Base-by-base conservation (phyloP, 2,113 vertebrate genomes). In the Indri indri region DNA sequence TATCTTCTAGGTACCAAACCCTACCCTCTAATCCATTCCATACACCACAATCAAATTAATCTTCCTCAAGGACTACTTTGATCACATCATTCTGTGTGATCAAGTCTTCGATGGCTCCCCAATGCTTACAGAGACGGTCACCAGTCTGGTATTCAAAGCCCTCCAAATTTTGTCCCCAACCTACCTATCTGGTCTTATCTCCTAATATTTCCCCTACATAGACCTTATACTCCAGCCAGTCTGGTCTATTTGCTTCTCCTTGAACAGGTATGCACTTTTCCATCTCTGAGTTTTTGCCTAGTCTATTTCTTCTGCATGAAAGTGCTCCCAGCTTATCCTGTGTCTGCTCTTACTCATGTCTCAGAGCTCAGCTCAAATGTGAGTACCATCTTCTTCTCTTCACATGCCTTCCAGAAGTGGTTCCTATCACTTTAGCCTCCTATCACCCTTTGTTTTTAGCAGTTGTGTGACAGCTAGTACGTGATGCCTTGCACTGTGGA, bases 101-200 rank as follows among this genome's bases (percentile, higher is more conserved):
- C 89, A 65, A 90, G 57, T 32, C 83, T 91, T 83, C 95, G 90
- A 23, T 94, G 79, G 63, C 70, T 97, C 96, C 93, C 97, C 27
- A 57, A 17, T 87, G 96, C 83, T 93, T 94, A 95, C 86, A 92
- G 65, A 87, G 71, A 93, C 83, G 57, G 80, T 96, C 92, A 90
- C 93, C 91, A 80, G 84, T 47, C 71, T 91, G 40, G 82, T 70
- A 88, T 94, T 98, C 94, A 96, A 63, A 84, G 52, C 34, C 82
- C 68, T 96, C 71, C 47, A 54, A 83, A 95, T 97, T 85, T 93
- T 97, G 86, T 89, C 93, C 95, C 93, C 47, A 94, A 88, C 27
- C 97, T 97, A 73, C 66, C 50, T 93, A 95, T 90, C 94, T 91
- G 81, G 82, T 47, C 77, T 85, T 47, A 65, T 84, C 61, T 76